Evolutionary conservation across 2,113 vertebrate genomes (phyloP), one percentile per base, ranked within the genome.

Genomic region (Varanus salvator): DNA sequence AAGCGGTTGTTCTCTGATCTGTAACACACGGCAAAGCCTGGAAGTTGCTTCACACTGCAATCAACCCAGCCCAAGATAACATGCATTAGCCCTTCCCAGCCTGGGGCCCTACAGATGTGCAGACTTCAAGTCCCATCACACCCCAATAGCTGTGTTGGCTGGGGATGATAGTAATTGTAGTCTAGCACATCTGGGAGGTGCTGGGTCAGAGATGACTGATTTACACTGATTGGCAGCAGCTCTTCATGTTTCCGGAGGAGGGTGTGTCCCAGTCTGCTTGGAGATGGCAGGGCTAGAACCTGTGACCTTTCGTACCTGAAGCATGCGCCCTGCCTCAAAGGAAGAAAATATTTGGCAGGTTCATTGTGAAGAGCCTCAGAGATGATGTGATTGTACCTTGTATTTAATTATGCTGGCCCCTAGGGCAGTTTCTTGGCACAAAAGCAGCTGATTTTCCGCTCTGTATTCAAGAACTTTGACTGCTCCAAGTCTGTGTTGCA

Each of bases 381-480:
- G 71, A 66, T 38, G 50, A 54, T 69, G 34, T 38, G 74, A 29
- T 78, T 80, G 29, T 74, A 14, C 64, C 11, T 80, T 21, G 21
- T 90, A 76, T 81, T 85, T 91, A 74, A 80, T 91, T 86, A 89
- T 66, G 50, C n/a, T 80, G 38, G 2, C 15, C 89, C 88, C 87
- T 84, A 29, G n/a, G 86, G 83, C 85, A 85, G 68, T 48, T 54
- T 91, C 83, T 87, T 90, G 89, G 84, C 38, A 50, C 25, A 60
- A 90, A 77, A 77, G 54, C 80, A 90, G 88, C 71, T 81, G 81
- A 57, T 86, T 71, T 85, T 90, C 60, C 69, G 74, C 7, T 38
- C 54, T 91, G n/a, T 80, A 44, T 54, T 77, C 82, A 89, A 91
- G 91, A 94, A 34, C 31, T 83, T n/a, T 93, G n/a, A 12, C 72